phyloP scores from a whole-genome alignment of 2,888 invertebrate genomes.

The Brenthis daphne region DNA sequence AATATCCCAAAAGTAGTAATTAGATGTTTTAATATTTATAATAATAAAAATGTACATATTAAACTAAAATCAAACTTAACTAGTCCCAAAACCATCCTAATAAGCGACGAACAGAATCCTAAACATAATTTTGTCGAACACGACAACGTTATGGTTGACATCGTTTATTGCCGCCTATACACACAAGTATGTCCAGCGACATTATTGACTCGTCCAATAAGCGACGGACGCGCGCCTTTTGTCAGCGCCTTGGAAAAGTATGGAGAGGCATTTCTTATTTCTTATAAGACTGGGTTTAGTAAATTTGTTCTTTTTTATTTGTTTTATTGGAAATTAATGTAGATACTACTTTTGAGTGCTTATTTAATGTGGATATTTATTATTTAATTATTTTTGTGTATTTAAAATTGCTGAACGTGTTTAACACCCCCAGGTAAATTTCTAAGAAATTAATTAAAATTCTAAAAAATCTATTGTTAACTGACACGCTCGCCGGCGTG shows the following conservation, averaged over 20 bases:
- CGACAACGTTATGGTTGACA: constrained; percentile 72
- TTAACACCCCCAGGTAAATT: too few species aligned
- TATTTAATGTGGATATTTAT: too few species aligned
- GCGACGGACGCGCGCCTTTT: constrained; percentile 74
- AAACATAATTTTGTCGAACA: constrained; percentile 44
- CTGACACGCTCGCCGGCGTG: too few species aligned
- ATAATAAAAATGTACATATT: background rate
- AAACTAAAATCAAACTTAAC: background rate
- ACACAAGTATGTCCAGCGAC: constrained; percentile 66
- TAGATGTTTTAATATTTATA: too few species aligned
- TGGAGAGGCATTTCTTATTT: constrained; percentile 6
- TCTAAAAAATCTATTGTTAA: too few species aligned
- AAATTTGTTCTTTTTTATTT: too few species aligned
- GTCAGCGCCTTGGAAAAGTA: constrained; percentile 43
- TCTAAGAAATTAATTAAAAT: too few species aligned
- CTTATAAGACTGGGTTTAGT: background rate
- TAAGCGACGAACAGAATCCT: constrained; percentile 34
- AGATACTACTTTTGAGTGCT: too few species aligned
- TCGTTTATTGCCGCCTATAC: constrained; percentile 63
- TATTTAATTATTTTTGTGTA: too few species aligned
- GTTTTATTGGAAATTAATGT: too few species aligned
- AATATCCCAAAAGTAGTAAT: too few species aligned
- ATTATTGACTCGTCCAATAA: constrained; percentile 82
- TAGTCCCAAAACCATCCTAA: constrained; percentile 18
- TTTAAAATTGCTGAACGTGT: too few species aligned